phyloP scores from a whole-genome alignment of 2,113 vertebrate genomes.

The Archilochus colubris region DNA sequence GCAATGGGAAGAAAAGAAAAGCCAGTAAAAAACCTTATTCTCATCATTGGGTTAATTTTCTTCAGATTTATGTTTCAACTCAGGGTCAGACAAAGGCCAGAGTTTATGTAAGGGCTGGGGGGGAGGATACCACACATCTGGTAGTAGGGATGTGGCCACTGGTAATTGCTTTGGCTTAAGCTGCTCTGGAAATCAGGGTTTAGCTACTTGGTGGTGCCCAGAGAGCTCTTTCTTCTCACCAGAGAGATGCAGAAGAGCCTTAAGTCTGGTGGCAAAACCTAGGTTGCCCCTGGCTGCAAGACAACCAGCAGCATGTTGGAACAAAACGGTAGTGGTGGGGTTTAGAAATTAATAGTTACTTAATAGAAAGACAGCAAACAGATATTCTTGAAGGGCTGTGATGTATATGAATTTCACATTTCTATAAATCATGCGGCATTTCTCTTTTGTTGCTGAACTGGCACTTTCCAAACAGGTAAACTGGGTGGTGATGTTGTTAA shows the following conservation, averaged over 20 bases:
- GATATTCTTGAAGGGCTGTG: background rate
- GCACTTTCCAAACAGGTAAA: background rate
- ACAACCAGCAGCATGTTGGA: background rate
- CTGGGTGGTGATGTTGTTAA: background rate
- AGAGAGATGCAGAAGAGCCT: background rate
- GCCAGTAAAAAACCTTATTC: background rate
- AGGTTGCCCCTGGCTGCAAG: background rate
- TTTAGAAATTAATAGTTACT: constrained; percentile 7
- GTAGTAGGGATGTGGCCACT: background rate
- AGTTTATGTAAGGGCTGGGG: background rate
- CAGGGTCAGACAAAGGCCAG: background rate
- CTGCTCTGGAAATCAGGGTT: background rate
- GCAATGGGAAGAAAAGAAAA: background rate
- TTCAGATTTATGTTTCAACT: background rate
- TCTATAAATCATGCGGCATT: background rate
- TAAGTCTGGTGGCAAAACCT: background rate
- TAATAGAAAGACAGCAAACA: background rate
- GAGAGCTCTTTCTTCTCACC: background rate
- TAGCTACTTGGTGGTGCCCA: background rate
- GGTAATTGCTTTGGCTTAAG: background rate
- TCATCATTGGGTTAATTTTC: background rate
- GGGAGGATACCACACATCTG: background rate
- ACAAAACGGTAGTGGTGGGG: background rate
- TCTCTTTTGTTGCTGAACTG: background rate
- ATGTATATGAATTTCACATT: background rate